Base-by-base conservation (phyloP, 2,113 vertebrate genomes). In the Picathartes gymnocephalus region DNA sequence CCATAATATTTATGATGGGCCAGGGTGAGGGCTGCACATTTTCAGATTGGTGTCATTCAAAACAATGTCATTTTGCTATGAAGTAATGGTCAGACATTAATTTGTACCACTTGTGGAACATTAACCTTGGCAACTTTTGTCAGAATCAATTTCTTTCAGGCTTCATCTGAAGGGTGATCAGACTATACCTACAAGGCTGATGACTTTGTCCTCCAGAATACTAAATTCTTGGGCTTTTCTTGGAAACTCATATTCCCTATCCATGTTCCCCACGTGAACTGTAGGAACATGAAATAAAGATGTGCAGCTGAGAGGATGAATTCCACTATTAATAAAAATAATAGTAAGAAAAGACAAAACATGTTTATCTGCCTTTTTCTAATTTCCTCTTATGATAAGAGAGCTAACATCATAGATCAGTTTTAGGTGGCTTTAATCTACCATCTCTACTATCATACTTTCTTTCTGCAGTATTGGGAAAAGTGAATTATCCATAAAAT, bases 401-500 rank as follows among this genome's bases (percentile, higher is more conserved):
- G 27, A 80, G 2, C 53, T 80, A 18, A 37, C 40, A 56, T 19
- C 2, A 5, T 25, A 25, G 21, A 66, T 18, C 17, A 53, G 3
- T 78, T 89, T 91, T 87, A 70, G 48, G 25, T 62, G 15, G 8
- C 47, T 77, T 60, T 65, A 73, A 80, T 48, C 13, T 53, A 64
- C 30, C 22, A 47, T 9, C n/a, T 16, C 6, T 4, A 15, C 18
- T 45, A 27, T 15, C 39, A 25, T 68, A 4, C 18, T 44, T 81
- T 39, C 11, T 66, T 27, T 8, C 21, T 54, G 8, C 22, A 27
- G 42, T 37, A 5, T 9, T 71, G 9, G 4, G 14, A 73, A 74
- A 53, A 37, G n/a, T 58, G 87, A 74, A 66, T 81, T 89, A 54
- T 70, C 21, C 16, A 44, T 44, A 65, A 87, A 77, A 92, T 84